Percentiles rank a stretch among this genome's conserved stretches.
Conservation (phyloP, 2,797 vertebrate genomes). For the Babyrousa celebensis region DNA sequence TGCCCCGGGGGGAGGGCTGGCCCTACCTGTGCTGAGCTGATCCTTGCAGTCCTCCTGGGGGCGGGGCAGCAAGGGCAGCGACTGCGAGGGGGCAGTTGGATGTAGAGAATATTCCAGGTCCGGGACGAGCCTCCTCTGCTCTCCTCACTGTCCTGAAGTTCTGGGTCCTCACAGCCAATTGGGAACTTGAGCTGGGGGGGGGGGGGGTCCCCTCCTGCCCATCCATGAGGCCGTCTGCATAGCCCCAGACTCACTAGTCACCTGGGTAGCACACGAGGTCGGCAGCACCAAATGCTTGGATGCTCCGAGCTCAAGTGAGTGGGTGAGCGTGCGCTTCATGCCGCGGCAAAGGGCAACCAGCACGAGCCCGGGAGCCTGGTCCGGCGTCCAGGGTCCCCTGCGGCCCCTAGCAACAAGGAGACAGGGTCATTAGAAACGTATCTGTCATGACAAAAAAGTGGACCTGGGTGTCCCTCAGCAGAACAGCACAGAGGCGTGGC, state of each 20-base stretch:
- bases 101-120: background rate
- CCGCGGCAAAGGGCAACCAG: too few species aligned
- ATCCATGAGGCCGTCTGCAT: too few species aligned
- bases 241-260: too few species aligned
- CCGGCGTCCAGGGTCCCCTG: background rate
- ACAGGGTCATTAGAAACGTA: background rate
- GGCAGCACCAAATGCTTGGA: too few species aligned
- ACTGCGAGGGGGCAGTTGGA: rapidly evolving
- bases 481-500: background rate
- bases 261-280: background rate
- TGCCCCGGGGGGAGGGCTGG: background rate
- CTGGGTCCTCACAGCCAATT: background rate
- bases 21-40: background rate
- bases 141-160: background rate
- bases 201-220: background rate
- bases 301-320: rapidly evolving
- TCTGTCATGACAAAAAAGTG: background rate
- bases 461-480: too few species aligned
- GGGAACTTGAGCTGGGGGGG: background rate
- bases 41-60: background rate
- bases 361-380: background rate
- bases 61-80: rapidly evolving
- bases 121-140: background rate
- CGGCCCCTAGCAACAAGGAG: background rate
- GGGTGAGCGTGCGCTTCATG: background rate